Evolutionary conservation across 2,888 invertebrate species (phyloP), one percentile per base, ranked within the genome.

Genomic region (Thecophora atra): DNA sequence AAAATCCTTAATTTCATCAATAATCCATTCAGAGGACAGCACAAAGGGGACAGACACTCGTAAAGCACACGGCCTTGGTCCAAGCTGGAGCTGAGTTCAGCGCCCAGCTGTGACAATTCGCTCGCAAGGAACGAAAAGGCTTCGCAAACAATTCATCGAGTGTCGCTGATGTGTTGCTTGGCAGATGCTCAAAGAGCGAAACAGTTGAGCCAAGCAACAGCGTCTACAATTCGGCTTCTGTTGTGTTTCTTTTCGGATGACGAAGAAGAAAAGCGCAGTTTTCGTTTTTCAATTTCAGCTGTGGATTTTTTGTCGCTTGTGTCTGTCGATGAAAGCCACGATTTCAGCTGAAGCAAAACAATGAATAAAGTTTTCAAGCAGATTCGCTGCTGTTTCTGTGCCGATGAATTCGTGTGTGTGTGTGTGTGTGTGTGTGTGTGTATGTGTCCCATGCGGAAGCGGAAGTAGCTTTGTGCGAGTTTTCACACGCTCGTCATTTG

Each of bases 1-100:
- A 81, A 77, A 78, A 77, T 73, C 76, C 78, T 76, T 77, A 77
- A 79, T 78, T 79, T 77, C 69, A 76, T 81, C 76, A 79, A 79
- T 79, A 78, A 79, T 78, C 78, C 76, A 79, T 78, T 75, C 72
- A 73, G 42, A 73, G 24, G 64, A 47, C 60, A 72, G 70, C 63
- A 72, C 37, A 54, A n/a, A 37, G 37, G 26, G 13, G 28, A 26
- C 21, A 54, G 7, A 58, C 58, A 28, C n/a, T n/a, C n/a, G n/a
- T n/a, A n/a, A n/a, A n/a, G 13, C 58, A 54, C 26, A 58, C 11
- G 13, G 17, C 13, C 26, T 17, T 24, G 15, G 11, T 3, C 58
- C 54, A 7, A 3, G 54, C 4, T 21, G 54, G 19, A 54, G 17
- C 54, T 21, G 8, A 58, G 26, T 5, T 8, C 28, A 58, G 58